phyloP scores from a whole-genome alignment of 2,797 vertebrate species.

The Megalops cyprinoides region DNA sequence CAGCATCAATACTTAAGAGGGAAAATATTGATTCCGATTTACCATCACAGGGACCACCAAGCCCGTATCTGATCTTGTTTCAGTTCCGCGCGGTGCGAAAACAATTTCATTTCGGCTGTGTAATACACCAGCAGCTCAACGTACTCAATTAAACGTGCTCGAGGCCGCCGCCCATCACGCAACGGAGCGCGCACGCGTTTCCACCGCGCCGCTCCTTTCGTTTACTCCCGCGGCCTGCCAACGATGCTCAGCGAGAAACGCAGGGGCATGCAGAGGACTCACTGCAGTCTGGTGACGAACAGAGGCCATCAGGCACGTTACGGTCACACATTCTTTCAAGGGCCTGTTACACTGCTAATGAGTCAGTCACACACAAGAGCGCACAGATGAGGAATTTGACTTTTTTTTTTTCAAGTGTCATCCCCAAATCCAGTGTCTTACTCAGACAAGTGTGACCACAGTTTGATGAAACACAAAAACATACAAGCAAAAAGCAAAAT shows the following conservation, averaged over 20 bases:
- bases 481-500: neutral
- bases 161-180: neutral
- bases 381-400: neutral
- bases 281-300: neutral
- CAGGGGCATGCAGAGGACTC: neutral
- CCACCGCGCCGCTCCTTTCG: neutral
- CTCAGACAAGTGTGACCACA: neutral
- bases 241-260: neutral
- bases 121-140: neutral
- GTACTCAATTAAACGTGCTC: neutral
- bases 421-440: neutral
- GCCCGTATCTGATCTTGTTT: neutral
- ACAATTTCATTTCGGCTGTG: neutral
- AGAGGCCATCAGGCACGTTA: neutral
- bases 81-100: neutral
- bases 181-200: neutral
- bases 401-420: too few species aligned
- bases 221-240: neutral
- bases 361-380: neutral
- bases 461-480: neutral
- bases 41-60: neutral
- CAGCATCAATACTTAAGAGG: neutral
- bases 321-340: slow-evolving; percentile 4
- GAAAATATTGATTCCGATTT: neutral
- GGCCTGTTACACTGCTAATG: neutral